A percentile compares a stretch with the other conserved stretches of the same genome.
Evolutionary conservation across 2,113 vertebrate genomes (phyloP).

Genomic region (Sylvilagus bachmani): DNA sequence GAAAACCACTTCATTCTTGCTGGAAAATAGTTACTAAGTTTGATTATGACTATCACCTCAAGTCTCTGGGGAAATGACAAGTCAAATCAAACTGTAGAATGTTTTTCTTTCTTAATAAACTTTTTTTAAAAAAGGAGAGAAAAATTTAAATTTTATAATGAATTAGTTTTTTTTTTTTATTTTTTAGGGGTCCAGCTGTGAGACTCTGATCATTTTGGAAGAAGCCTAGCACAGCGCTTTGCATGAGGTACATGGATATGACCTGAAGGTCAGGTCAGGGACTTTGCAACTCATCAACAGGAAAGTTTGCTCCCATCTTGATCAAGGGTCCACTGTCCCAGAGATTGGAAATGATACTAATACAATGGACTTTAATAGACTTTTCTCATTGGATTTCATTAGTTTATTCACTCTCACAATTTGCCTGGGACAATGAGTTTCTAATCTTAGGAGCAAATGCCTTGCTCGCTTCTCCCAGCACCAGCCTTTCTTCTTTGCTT

Average conservation of each 20-base stretch:
- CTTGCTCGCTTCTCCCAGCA: slow-evolving; percentile 42
- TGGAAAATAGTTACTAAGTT: slow-evolving; percentile 27
- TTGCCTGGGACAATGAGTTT: slow-evolving; percentile 63
- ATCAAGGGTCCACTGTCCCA: not conserved
- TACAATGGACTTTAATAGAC: slow-evolving; percentile 57
- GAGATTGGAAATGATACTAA: slow-evolving; percentile 54
- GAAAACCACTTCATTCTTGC: slow-evolving; percentile 49
- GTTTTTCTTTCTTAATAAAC: slow-evolving; percentile 70
- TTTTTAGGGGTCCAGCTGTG: slow-evolving; percentile 50
- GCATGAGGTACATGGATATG: not conserved
- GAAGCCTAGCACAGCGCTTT: not conserved
- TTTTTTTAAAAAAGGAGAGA: not conserved
- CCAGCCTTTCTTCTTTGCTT: slow-evolving; percentile 67
- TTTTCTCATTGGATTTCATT: slow-evolving; percentile 56
- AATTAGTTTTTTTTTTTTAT: not conserved
- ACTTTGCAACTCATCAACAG: slow-evolving; percentile 14
- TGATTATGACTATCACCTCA: slow-evolving; percentile 37
- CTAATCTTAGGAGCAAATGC: slow-evolving; percentile 35
- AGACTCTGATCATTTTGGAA: slow-evolving; percentile 41
- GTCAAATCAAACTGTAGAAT: slow-evolving; percentile 41
- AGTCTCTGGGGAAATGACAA: slow-evolving; percentile 49
- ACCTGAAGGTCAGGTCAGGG: slow-evolving; percentile 42
- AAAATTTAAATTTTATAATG: slow-evolving; percentile 46
- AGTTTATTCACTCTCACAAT: slow-evolving; percentile 34
- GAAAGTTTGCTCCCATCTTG: slow-evolving; percentile 18